A percentile compares a stretch with the other conserved stretches of the same genome.
Conservation (phyloP, 2,888 invertebrate genomes). For the Chaetogeoica ovagalla region DNA sequence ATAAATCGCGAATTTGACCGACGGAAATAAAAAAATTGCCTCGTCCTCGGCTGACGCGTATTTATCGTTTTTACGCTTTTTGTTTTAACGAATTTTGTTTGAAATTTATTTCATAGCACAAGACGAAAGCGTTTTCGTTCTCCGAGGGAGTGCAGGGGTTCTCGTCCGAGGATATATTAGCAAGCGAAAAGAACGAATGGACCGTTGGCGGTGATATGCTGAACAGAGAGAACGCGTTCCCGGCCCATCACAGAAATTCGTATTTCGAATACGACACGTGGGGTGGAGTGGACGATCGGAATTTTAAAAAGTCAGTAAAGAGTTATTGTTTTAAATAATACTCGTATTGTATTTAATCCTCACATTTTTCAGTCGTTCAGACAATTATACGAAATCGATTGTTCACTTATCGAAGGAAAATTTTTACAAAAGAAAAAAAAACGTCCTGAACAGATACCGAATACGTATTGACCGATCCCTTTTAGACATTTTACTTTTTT, state of each 20-base stretch:
- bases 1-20: too few species aligned
- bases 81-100: not conserved
- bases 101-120: not conserved
- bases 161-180: slow-evolving; percentile 73
- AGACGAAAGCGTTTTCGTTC: slow-evolving; percentile 43
- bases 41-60: too few species aligned
- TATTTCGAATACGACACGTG: slow-evolving; percentile 65
- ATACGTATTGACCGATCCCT: too few species aligned
- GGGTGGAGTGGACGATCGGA: slow-evolving; percentile 69
- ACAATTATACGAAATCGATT: too few species aligned
- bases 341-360: too few species aligned
- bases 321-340: too few species aligned
- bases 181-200: slow-evolving; percentile 65
- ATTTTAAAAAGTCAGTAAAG: slow-evolving; percentile 55
- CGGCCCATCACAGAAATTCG: slow-evolving; percentile 58
- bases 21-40: too few species aligned
- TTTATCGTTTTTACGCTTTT: not conserved
- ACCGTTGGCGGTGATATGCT: slow-evolving; percentile 55
- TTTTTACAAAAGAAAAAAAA: too few species aligned
- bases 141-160: slow-evolving; percentile 66
- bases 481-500: too few species aligned
- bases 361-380: too few species aligned
- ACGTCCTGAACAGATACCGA: too few species aligned
- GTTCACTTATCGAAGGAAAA: too few species aligned
- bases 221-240: slow-evolving; percentile 63